phyloP scores from a whole-genome alignment of 2,888 invertebrate genomes.

The Limnephilus marmoratus region DNA sequence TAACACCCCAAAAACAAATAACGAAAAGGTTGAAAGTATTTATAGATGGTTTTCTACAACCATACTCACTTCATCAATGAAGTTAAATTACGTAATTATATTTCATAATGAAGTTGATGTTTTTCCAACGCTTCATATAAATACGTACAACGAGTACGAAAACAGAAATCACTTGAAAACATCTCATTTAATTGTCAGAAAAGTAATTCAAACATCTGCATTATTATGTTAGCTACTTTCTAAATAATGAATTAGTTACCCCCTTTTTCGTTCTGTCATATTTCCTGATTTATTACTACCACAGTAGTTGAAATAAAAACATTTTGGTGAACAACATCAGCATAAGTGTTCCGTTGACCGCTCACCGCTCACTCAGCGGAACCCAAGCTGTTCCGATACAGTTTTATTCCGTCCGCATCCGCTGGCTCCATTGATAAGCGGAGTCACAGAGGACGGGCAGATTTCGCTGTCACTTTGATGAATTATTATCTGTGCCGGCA shows the following conservation, averaged over 20 bases:
- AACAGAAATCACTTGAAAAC: neutral
- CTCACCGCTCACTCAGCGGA: neutral
- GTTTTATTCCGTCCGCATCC: constrained; percentile 37
- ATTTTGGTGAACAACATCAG: neutral
- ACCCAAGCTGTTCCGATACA: constrained; percentile 31
- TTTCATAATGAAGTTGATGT: too few species aligned
- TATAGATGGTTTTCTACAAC: too few species aligned
- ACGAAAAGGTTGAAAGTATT: too few species aligned
- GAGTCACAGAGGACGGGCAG: constrained; percentile 38
- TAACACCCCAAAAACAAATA: too few species aligned
- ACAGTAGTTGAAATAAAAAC: neutral
- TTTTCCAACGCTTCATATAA: too few species aligned
- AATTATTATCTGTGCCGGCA: constrained; percentile 53
- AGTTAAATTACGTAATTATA: too few species aligned
- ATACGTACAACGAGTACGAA: neutral
- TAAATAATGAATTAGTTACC: neutral
- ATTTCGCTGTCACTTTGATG: constrained; percentile 52
- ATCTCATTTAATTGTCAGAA: too few species aligned
- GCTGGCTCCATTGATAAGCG: constrained; percentile 16
- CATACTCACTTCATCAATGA: too few species aligned
- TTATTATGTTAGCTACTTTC: neutral
- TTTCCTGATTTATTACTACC: neutral
- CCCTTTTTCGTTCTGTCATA: neutral
- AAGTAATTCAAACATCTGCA: neutral
- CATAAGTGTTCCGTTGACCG: neutral